Evolutionary conservation across 2,888 invertebrate genomes (phyloP).

Genomic region (Acronicta leporina): DNA sequence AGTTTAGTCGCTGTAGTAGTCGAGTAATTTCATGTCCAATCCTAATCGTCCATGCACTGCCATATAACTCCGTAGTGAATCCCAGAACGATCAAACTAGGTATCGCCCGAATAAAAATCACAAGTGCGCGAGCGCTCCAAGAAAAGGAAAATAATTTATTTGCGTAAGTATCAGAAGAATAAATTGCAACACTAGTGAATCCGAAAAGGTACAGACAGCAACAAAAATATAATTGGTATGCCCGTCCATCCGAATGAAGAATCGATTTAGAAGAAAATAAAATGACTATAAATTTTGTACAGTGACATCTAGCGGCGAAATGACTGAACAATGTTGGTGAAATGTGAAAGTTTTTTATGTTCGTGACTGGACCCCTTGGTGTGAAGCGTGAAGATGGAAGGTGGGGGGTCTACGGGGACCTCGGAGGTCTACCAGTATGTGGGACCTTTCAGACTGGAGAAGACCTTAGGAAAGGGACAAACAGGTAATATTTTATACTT

Average conservation of each 20-base stretch:
- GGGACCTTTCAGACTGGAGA: constrained; percentile 99
- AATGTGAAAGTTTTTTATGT: constrained; percentile 62
- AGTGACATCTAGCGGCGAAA: constrained; percentile 51
- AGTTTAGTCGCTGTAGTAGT: no score
- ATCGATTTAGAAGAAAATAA: constrained; percentile 27
- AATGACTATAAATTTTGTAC: constrained; percentile 51
- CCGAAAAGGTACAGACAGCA: constrained; percentile 11
- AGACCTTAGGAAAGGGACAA: constrained; percentile 99
- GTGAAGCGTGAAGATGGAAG: constrained; percentile 78
- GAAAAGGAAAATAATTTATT: no score
- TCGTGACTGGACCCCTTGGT: constrained; percentile 55
- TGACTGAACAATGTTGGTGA: constrained; percentile 49
- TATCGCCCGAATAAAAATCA: no score
- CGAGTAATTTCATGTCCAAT: no score
- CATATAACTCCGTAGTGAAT: no score
- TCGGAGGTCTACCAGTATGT: constrained; percentile 96
- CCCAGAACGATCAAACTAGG: no score
- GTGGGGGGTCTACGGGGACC: constrained; percentile 72
- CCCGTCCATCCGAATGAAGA: constrained; percentile 36
- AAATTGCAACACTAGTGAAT: constrained; percentile 14
- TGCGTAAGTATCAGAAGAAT: constrained; percentile 23
- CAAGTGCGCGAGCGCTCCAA: no score
- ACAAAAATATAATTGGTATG: constrained; percentile 33
- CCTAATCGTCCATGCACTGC: no score
- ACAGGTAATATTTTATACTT: constrained; percentile 92